These are phyloP conservation scores for Caenorhabditis parvicauda DNA, from an alignment of 2,888 invertebrate genomes.

Conservation along the genomic window DNA sequence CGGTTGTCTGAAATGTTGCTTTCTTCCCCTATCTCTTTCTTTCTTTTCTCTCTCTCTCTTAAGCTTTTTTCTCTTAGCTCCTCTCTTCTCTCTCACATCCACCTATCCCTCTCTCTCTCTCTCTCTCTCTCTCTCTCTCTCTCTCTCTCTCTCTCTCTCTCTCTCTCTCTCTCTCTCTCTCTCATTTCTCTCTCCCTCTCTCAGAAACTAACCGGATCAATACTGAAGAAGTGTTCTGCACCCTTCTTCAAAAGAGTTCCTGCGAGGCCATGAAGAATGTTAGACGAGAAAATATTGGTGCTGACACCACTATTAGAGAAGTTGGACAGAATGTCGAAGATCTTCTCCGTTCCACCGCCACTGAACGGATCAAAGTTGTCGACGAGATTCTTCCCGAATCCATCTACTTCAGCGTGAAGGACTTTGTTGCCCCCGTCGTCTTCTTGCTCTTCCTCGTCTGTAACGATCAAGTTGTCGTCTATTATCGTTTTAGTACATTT, in stretches of 20 bases:
- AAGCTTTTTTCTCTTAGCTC: neutral
- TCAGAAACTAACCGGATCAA: conserved; percentile 40
- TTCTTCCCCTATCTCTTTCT: conserved; percentile 6
- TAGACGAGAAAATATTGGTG: conserved; percentile 38
- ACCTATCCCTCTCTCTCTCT: neutral
- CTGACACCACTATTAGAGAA: conserved; percentile 22
- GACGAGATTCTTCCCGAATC: conserved; percentile 43
- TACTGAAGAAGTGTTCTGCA: conserved; percentile 47
- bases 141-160: too few species aligned
- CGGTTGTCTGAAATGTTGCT: conserved; percentile 29
- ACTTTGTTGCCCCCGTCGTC: neutral
- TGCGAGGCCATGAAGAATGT: conserved; percentile 43
- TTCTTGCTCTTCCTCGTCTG: neutral
- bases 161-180: too few species aligned
- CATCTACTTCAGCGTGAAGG: conserved; percentile 41
- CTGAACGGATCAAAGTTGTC: conserved; percentile 33
- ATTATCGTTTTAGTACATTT: too few species aligned
- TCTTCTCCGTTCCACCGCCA: conserved; percentile 42
- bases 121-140: too few species aligned
- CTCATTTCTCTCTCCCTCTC: too few species aligned
- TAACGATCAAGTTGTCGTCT: too few species aligned
- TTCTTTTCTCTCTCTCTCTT: neutral
- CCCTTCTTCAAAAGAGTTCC: conserved; percentile 43
- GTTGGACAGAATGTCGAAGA: too few species aligned
- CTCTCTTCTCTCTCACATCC: too few species aligned